Evolutionary conservation across 1,140 invertebrate species (phyloP), one percentile per base, ranked within the genome.

Genomic region (Euborellia annulipes): DNA sequence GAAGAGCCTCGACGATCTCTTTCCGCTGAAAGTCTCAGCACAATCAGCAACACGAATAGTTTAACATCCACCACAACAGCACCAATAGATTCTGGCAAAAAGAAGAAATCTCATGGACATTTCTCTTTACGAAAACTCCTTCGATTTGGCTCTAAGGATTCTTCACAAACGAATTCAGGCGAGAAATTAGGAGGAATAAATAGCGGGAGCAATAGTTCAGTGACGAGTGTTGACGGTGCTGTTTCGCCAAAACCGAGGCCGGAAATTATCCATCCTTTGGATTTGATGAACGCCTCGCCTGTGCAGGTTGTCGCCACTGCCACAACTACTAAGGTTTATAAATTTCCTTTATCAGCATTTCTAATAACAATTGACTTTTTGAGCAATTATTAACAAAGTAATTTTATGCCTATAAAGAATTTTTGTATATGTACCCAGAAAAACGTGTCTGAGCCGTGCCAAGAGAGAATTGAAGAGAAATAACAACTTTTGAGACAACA

Each of bases 201-300:
- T 48, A 52, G 61, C 63, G 43, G 47, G 44, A 42, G 9, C 23
- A 19, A 16, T 30, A 43, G 8, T 34, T 45, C n/a, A 18, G 34
- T 8, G 36, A 30, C 16, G 41, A 45, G 8, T 48, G 45, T 38
- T 57, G 47, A 58, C 58, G n/a, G 9, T 50, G 43, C 13, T 47
- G 50, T 34, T 30, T 49, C 51, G 54, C 71, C 72, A 0, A 79
- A 81, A 55, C 78, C 79, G 0, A 68, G 82, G 16, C 63, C 85
- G 8, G 82, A 88, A 36, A 91, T 91, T 40, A 85, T 90, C 50
- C 86, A 91, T 70, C 86, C 86, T 11, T 65, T 84, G 42, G 85
- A 91, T 52, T 68, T 89, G 23, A 27, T 27, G 23, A 16, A 18
- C 7, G 36, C n/a, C 36, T 37, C n/a, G 14, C 36, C 36, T 37